Conservation (phyloP, 2,797 vertebrate genomes). For the Melanotaenia nigrans region DNA sequence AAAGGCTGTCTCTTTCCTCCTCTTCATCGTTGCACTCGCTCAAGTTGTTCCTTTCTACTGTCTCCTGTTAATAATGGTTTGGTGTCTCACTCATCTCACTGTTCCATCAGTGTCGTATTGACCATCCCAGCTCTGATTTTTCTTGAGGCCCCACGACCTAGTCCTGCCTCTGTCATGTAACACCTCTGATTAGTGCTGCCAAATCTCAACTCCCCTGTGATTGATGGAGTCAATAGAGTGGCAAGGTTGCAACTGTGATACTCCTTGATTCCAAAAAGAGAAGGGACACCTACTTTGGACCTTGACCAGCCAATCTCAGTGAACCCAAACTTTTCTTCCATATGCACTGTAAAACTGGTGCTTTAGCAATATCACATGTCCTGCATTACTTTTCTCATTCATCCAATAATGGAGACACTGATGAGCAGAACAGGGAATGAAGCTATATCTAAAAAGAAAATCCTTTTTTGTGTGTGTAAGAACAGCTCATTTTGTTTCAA, state of each 20-base stretch:
- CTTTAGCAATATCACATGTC: conserved; percentile 24
- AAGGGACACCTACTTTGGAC: not conserved
- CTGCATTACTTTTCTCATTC: not conserved
- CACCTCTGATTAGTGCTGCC: conserved; percentile 1
- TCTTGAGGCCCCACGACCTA: conserved; percentile 6
- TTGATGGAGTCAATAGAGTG: not conserved
- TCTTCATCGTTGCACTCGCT: conserved; percentile 15
- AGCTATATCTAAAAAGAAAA: conserved; percentile 8
- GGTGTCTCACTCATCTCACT: conserved; percentile 9
- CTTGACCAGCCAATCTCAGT: no score
- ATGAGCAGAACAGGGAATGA: not conserved
- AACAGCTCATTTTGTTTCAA: conserved; percentile 1
- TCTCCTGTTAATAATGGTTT: conserved; percentile 44
- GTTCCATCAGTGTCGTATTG: conserved; percentile 16
- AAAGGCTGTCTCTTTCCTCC: conserved; percentile 1
- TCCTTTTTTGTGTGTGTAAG: not conserved
- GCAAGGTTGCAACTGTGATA: not conserved
- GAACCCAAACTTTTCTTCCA: not conserved
- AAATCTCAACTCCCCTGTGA: not conserved
- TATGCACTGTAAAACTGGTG: conserved; percentile 11
- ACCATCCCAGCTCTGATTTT: not conserved
- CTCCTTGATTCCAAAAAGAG: not conserved
- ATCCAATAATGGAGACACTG: not conserved
- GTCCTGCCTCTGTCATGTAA: conserved; percentile 4
- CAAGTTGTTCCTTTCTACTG: conserved; percentile 27